Evolutionary conservation across 2,113 vertebrate species (phyloP).

Genomic region (Cavia porcellus): DNA sequence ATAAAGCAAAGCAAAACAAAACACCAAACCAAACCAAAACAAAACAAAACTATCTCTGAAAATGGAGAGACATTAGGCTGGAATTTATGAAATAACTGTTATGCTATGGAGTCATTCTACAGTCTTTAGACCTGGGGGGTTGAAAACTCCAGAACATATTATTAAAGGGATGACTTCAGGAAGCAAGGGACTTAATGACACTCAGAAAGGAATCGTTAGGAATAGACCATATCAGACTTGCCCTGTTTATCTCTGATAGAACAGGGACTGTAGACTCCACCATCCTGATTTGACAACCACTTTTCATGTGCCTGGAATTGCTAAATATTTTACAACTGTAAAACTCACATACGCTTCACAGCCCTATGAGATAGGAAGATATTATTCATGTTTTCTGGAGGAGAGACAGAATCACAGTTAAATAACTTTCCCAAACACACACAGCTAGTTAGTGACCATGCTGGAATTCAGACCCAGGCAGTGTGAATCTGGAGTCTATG

Average conservation of each 20-base stretch:
- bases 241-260: conserved; percentile 5
- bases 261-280: not conserved
- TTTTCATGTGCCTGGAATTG: not conserved
- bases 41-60: not conserved
- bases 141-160: not conserved
- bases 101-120: not conserved
- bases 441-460: not conserved
- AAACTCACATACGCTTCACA: not conserved
- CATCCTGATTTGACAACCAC: not conserved
- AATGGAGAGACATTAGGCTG: not conserved
- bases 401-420: conserved; percentile 38
- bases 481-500: not conserved
- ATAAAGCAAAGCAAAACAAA: not conserved
- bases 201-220: not conserved
- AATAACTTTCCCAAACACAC: not conserved
- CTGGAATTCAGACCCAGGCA: not conserved
- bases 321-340: not conserved
- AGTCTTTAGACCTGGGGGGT: not conserved
- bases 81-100: not conserved
- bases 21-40: not conserved
- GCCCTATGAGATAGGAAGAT: not conserved
- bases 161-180: not conserved
- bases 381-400: not conserved
- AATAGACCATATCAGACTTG: not conserved
- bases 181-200: not conserved